A percentile compares a stretch with the other conserved stretches of the same genome.
phyloP scores from a whole-genome alignment of 2,888 invertebrate genomes.

The Eledona agricola region DNA sequence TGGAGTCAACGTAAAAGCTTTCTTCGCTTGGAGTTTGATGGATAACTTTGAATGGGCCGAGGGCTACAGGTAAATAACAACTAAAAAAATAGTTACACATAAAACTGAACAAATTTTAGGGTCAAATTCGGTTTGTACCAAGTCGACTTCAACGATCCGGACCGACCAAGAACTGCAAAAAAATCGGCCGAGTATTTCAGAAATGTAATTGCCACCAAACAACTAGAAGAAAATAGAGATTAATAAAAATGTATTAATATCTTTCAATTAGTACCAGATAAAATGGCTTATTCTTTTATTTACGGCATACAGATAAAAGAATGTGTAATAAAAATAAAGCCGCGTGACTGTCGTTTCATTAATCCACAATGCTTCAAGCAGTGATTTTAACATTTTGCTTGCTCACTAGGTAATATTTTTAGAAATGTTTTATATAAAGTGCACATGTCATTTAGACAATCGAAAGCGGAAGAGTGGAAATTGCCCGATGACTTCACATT shows the following conservation, averaged over 20 bases:
- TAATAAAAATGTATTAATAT: too few relatives aligned
- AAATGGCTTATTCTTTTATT: too few relatives aligned
- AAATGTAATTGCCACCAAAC: slow-evolving; percentile 55
- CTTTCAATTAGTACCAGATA: too few relatives aligned
- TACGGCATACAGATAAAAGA: too few relatives aligned
- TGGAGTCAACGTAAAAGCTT: slow-evolving; percentile 60
- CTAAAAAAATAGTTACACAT: not conserved
- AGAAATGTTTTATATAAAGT: not conserved
- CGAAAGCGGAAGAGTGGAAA: not conserved
- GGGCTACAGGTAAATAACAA: slow-evolving; percentile 62
- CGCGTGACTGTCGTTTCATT: too few relatives aligned
- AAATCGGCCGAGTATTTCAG: slow-evolving; percentile 69
- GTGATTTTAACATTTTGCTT: too few relatives aligned
- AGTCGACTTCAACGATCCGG: slow-evolving; percentile 71
- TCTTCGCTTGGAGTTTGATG: slow-evolving; percentile 53
- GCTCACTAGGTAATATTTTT: not conserved
- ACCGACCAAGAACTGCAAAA: slow-evolving; percentile 71
- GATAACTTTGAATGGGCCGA: slow-evolving; percentile 64
- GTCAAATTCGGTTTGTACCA: slow-evolving; percentile 74
- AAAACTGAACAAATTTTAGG: slow-evolving; percentile 55
- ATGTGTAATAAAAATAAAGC: too few relatives aligned
- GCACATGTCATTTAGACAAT: too few relatives aligned
- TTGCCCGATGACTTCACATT: slow-evolving; percentile 39
- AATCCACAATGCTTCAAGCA: not conserved
- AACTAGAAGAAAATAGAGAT: slow-evolving; percentile 3